A percentile compares a stretch with the other conserved stretches of the same genome.
phyloP scores from a whole-genome alignment of 1,140 invertebrate species.

The Diorhabda carinulata region DNA sequence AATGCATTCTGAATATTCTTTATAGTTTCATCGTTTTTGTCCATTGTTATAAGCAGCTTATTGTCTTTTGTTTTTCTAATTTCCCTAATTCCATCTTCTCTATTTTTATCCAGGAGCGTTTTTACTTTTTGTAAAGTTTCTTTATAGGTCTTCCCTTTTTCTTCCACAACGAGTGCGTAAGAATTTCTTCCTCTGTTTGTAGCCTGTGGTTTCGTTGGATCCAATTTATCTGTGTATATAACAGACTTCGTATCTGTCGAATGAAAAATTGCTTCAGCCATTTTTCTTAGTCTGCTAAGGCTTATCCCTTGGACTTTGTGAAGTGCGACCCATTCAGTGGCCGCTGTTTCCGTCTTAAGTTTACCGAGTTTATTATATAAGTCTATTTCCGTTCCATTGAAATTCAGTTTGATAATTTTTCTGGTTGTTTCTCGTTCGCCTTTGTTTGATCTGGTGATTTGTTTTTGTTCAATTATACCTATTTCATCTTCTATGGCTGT shows the following conservation, averaged over 20 bases:
- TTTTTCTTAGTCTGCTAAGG: conserved; percentile 11
- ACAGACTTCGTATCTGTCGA: background rate
- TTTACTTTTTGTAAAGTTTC: background rate
- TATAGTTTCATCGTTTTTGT: too few relatives aligned
- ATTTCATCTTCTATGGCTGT: too few relatives aligned
- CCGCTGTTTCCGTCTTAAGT: too few relatives aligned
- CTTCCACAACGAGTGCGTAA: background rate
- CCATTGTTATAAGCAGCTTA: too few relatives aligned
- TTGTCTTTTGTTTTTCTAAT: too few relatives aligned
- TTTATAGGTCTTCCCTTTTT: background rate
- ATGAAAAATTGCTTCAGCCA: conserved; percentile 12
- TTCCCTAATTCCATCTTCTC: background rate
- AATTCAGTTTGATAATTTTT: too few relatives aligned
- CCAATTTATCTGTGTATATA: conserved; percentile 10
- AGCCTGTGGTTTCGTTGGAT: background rate
- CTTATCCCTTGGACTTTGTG: conserved; percentile 7
- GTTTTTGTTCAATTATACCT: too few relatives aligned
- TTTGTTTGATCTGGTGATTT: too few relatives aligned
- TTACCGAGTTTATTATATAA: too few relatives aligned
- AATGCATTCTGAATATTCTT: too few relatives aligned
- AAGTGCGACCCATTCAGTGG: conserved; percentile 10
- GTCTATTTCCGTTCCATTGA: too few relatives aligned
- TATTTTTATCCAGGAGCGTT: background rate
- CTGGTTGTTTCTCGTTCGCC: too few relatives aligned
- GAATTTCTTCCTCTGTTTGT: background rate